Conservation (phyloP, 1,140 invertebrate genomes). For the Antheraea mylitta region DNA sequence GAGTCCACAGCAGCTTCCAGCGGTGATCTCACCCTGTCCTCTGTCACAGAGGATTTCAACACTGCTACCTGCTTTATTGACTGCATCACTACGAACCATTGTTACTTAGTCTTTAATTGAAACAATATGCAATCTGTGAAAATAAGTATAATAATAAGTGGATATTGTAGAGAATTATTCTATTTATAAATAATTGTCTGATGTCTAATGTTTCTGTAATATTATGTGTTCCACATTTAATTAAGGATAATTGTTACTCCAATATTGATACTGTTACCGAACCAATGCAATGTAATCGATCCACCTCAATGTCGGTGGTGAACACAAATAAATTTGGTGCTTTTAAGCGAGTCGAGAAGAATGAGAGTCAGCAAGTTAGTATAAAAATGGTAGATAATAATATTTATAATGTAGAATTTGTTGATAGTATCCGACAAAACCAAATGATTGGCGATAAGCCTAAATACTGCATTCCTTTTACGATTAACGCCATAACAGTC, state of each 20-base stretch:
- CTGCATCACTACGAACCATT: constrained; percentile 79
- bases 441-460: constrained; percentile 80
- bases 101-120: constrained; percentile 80
- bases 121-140: constrained; percentile 84
- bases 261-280: constrained; percentile 81
- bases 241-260: constrained; percentile 79
- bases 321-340: constrained; percentile 79
- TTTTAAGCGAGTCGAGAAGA: constrained; percentile 77
- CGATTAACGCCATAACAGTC: constrained; percentile 80
- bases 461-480: constrained; percentile 82
- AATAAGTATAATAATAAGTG: constrained; percentile 78
- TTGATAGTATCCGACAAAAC: constrained; percentile 79
- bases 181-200: constrained; percentile 83
- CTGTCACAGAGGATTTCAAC: constrained; percentile 76
- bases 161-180: constrained; percentile 79
- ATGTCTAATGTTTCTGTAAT: constrained; percentile 82
- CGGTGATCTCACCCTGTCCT: constrained; percentile 72
- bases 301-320: constrained; percentile 78
- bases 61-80: constrained; percentile 80
- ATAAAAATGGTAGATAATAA: constrained; percentile 79
- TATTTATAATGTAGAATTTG: constrained; percentile 79
- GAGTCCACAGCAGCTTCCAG: constrained; percentile 73
- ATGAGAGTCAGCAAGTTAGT: constrained; percentile 78
- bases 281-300: constrained; percentile 82
- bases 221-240: constrained; percentile 80